Evolutionary conservation across 2,797 vertebrate species (phyloP).

Genomic region (Tiaroga cobitis): DNA sequence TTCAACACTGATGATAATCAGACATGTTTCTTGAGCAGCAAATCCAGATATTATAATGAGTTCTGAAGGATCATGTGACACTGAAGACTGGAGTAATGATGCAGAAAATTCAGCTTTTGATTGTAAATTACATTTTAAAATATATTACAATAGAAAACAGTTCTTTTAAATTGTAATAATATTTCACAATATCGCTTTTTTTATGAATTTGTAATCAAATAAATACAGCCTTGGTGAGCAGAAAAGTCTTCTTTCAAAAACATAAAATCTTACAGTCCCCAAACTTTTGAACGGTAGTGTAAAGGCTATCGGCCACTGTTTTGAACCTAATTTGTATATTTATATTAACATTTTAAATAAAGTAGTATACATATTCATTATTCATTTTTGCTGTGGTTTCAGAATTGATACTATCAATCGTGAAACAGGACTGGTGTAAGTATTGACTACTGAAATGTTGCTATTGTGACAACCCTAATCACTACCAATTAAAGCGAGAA

Average conservation of each 20-base stretch:
- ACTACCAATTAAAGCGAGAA: constrained; percentile 6
- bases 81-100: not conserved
- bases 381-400: not conserved
- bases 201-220: not conserved
- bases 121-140: not conserved
- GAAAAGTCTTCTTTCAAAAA: not conserved
- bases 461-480: not conserved
- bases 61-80: not conserved
- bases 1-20: not conserved
- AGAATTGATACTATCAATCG: not conserved
- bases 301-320: not conserved
- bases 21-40: not conserved
- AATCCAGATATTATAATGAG: not conserved
- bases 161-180: not conserved
- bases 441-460: not conserved
- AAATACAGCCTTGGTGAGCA: not conserved
- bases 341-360: not conserved
- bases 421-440: not conserved
- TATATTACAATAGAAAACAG: not conserved
- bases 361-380: not conserved
- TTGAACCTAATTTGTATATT: not conserved
- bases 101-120: not conserved
- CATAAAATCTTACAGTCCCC: not conserved
- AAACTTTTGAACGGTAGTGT: not conserved
- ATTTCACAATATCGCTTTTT: not conserved